phyloP scores from a whole-genome alignment of 1,140 invertebrate species.

The Thaumatotibia leucotreta region DNA sequence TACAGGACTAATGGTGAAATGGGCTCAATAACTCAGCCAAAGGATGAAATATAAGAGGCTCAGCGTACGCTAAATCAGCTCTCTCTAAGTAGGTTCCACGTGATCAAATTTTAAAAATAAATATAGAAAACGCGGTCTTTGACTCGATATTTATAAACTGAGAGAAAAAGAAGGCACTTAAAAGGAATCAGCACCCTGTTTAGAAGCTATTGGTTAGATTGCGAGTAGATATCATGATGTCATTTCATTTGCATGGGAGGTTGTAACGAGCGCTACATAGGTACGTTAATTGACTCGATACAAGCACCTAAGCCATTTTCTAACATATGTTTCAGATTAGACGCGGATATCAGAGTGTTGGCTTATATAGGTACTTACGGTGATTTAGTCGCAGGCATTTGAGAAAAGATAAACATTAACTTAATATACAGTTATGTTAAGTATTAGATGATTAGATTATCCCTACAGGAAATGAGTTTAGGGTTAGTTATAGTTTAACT shows the following conservation, averaged over 20 bases:
- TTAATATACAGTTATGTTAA: too few relatives aligned
- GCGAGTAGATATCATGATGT: not conserved
- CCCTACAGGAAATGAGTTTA: too few relatives aligned
- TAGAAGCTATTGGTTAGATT: not conserved
- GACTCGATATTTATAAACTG: not conserved
- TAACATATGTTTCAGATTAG: not conserved
- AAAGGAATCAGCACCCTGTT: not conserved
- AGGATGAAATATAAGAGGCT: not conserved
- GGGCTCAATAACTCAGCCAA: not conserved
- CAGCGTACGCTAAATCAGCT: not conserved
- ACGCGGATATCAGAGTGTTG: not conserved
- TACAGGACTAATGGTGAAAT: constrained; percentile 8
- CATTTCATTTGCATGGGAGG: not conserved
- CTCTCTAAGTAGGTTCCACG: not conserved
- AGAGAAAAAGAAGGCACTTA: not conserved
- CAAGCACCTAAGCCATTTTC: not conserved
- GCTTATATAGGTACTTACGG: too few relatives aligned
- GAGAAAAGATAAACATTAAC: too few relatives aligned
- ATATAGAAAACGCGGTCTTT: not conserved
- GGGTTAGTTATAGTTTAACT: too few relatives aligned
- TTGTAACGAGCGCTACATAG: not conserved
- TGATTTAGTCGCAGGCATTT: too few relatives aligned
- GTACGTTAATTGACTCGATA: not conserved
- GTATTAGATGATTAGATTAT: too few relatives aligned
- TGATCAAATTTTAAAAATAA: not conserved